Evolutionary conservation across 1,140 invertebrate genomes (phyloP), one percentile per base, ranked within the genome.

Genomic region (Drosophila santomea): DNA sequence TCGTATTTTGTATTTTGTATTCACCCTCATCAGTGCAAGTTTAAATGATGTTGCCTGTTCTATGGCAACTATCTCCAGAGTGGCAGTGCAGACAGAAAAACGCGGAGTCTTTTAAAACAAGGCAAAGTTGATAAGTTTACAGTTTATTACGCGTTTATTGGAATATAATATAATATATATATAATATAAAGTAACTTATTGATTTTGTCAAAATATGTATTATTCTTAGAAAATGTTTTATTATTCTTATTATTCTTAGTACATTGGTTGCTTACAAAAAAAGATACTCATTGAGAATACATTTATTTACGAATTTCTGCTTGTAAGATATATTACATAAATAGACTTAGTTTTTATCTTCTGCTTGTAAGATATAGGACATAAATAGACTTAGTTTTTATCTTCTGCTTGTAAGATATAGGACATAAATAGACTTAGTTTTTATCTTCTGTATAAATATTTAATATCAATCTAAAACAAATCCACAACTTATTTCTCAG

Each of bases 1-100:
- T 71, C 56, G 64, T 83, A 84, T 78, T 89, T 71, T 39, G 64
- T 83, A 84, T 78, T 89, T 71, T 39, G 68, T 86, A 84, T 69
- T 84, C 75, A 89, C 84, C 84, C 83, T 89, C 80, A 89, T 89
- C 84, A 89, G 62, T 51, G 73, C 80, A 77, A 84, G 76, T 80
- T 76, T 77, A 89, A 89, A 89, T 83, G 81, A 71, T 86, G 62
- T 62, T 80, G 45, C 68, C 66, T 36, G 38, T 36, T 43, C 78
- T 61, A 52, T 52, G 45, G 36, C 69, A 88, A 88, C 84, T 88
- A 89, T 88, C 81, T 71, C 47, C 52, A 54, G 67, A 43, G 17
- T 52, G 50, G 47, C 59, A 71, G 39, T 71, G 56, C 68, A 60
- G 55, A 11, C 5, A 23, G 20, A 32, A 52, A 11, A 12, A 11